Conservation (phyloP, 1,140 invertebrate species). For the Doryteuthis pealeii region DNA sequence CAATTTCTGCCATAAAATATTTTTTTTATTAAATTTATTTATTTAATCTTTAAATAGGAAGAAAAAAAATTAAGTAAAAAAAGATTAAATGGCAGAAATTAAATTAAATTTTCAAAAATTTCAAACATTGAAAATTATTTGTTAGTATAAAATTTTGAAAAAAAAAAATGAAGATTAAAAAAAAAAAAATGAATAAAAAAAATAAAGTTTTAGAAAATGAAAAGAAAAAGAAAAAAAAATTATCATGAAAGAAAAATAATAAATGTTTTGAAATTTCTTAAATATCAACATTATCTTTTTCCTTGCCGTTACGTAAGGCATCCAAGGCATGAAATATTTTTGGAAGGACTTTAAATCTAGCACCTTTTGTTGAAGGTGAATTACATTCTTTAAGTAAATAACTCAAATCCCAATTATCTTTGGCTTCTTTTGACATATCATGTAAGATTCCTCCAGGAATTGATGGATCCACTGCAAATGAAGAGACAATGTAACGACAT, state of each 20-base stretch:
- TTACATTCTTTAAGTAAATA: slow-evolving; percentile 52
- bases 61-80: too few species aligned
- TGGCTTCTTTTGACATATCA: slow-evolving; percentile 49
- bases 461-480: slow-evolving; percentile 17
- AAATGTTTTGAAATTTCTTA: neutral
- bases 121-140: too few species aligned
- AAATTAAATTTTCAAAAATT: too few species aligned
- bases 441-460: slow-evolving; percentile 52
- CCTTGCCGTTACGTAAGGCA: neutral
- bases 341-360: slow-evolving; percentile 27
- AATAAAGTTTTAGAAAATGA: too few species aligned
- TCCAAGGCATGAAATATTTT: neutral
- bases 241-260: neutral
- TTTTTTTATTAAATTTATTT: too few species aligned
- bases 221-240: neutral
- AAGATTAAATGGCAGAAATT: too few species aligned
- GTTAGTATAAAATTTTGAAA: too few species aligned
- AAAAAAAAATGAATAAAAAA: too few species aligned
- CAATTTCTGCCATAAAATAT: too few species aligned
- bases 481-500: slow-evolving; percentile 66
- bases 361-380: slow-evolving; percentile 30
- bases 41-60: too few species aligned
- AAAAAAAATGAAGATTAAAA: too few species aligned
- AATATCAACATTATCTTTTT: neutral
- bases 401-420: slow-evolving; percentile 48